A percentile compares a stretch with the other conserved stretches of the same genome.
These are phyloP conservation scores for Pachyramphus minor DNA, from an alignment of 2,113 vertebrate species.

Conservation along the genomic window DNA sequence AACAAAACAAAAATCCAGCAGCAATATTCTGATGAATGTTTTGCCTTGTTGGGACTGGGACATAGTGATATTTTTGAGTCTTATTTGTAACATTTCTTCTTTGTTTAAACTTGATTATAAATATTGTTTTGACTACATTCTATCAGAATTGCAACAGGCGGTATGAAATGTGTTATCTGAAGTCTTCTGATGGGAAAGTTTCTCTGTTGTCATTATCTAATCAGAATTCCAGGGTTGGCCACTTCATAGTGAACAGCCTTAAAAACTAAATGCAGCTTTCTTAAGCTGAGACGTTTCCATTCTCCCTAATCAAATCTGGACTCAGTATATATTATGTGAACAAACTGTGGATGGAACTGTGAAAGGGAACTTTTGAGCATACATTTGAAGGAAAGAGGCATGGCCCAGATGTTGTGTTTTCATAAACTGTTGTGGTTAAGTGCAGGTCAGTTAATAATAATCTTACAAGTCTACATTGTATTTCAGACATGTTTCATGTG, in stretches of 20 bases:
- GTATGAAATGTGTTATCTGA: background rate
- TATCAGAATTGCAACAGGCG: background rate
- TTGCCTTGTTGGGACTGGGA: background rate
- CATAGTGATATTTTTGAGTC: background rate
- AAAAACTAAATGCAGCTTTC: background rate
- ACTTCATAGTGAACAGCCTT: background rate
- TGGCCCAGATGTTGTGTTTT: background rate
- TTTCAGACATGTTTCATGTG: background rate
- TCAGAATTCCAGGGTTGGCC: background rate
- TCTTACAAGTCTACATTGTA: background rate
- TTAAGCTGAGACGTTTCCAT: background rate
- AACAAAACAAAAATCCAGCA: background rate
- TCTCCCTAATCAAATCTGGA: background rate
- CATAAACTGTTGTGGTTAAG: background rate
- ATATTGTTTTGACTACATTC: background rate
- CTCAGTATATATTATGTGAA: background rate
- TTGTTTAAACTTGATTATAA: background rate
- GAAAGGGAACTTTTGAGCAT: background rate
- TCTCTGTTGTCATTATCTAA: background rate
- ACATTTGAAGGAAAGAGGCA: background rate
- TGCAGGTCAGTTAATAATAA: background rate
- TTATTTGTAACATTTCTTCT: background rate
- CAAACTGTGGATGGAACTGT: background rate
- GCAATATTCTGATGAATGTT: background rate
- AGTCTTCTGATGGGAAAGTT: background rate